These are phyloP conservation scores for Isichthys henryi DNA, from an alignment of 2,113 vertebrate genomes.

Conservation along the genomic window DNA sequence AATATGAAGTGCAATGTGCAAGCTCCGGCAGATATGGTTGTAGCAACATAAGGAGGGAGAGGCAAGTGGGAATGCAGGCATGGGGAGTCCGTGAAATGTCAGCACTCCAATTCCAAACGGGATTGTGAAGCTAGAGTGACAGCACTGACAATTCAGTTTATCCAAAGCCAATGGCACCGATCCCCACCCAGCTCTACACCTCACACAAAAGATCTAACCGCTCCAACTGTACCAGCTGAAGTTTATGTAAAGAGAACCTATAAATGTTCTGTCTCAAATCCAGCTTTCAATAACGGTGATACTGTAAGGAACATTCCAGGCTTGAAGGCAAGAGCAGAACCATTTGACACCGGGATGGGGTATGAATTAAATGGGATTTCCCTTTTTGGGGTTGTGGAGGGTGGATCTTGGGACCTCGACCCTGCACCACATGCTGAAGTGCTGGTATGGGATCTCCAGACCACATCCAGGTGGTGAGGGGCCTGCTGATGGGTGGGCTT, in stretches of 20 bases:
- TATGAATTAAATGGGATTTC: background rate
- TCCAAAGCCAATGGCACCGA: too few species aligned
- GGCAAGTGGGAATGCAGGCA: too few species aligned
- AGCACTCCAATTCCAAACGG: too few species aligned
- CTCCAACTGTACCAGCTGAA: too few species aligned
- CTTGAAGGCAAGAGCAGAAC: background rate
- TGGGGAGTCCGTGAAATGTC: too few species aligned
- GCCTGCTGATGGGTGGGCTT: slow-evolving; percentile 53
- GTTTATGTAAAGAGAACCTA: background rate
- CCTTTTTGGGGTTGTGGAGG: background rate
- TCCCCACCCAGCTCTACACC: too few species aligned
- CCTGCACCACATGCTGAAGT: background rate
- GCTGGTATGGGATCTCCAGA: slow-evolving; percentile 35
- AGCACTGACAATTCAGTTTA: too few species aligned
- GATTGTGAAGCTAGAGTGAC: too few species aligned
- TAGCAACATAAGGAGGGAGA: too few species aligned
- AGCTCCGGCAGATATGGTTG: too few species aligned
- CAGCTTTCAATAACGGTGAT: background rate
- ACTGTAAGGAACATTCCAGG: background rate
- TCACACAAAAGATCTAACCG: too few species aligned
- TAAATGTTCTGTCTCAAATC: background rate
- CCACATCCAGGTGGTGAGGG: slow-evolving; percentile 58
- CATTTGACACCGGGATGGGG: background rate
- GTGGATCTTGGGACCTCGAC: background rate
- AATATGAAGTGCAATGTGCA: too few species aligned